phyloP scores from a whole-genome alignment of 2,113 vertebrate species.

The Pan troglodytes region NHGRI_mPanTro3-v2.1_pri NC_086015.1:171276001-171276500 shows the following conservation, averaged over 20 bases:
- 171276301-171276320: not conserved
- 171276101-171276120: not conserved
- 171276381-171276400: not conserved
- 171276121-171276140: not conserved
- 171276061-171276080: not conserved
- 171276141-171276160: not conserved
- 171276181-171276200: not conserved
- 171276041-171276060: not conserved
- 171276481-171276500: not conserved
- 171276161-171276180: not conserved
- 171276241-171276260: not conserved
- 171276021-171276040: not conserved
- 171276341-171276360: not conserved
- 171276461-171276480: not conserved
- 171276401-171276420: not conserved
- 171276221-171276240: not conserved
- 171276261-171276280: not conserved
- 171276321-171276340: not conserved
- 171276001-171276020: not conserved
- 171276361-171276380: not conserved
- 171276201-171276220: not conserved
- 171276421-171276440: not conserved
- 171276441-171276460: not conserved
- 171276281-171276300: not conserved
- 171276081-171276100: not conserved